Percentiles rank a stretch among this genome's conserved stretches.
Conservation (phyloP, 2,797 vertebrate genomes). For the Dendrocincla fuliginosa region DNA sequence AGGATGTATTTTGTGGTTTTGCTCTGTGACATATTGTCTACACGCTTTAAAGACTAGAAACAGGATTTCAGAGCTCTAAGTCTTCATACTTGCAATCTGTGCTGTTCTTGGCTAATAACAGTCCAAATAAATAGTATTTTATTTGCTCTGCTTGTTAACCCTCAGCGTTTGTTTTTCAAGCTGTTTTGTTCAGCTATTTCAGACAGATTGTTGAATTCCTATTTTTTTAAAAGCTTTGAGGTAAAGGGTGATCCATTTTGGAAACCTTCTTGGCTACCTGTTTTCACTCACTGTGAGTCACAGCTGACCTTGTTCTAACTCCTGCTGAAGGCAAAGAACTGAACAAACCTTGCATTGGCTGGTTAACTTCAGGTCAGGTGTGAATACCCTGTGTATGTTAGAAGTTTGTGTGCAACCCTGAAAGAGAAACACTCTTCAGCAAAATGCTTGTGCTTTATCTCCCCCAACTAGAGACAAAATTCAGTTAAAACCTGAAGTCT, state of each 20-base stretch:
- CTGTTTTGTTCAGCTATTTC: not conserved
- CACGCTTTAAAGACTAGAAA: not conserved
- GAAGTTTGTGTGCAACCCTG: not conserved
- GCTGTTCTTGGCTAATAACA: not conserved
- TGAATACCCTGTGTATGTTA: not conserved
- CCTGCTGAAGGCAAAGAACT: not conserved
- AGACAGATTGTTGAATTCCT: not conserved
- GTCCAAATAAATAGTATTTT: not conserved
- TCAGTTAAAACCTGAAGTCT: not conserved
- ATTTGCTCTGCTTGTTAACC: not conserved
- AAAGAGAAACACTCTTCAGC: not conserved
- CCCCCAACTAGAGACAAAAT: not conserved
- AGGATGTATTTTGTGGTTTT: not conserved
- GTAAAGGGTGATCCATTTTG: not conserved
- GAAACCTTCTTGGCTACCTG: not conserved
- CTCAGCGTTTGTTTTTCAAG: not conserved
- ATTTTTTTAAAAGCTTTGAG: rapidly evolving
- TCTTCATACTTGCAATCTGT: not conserved
- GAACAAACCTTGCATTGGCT: not conserved
- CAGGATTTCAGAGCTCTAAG: not conserved
- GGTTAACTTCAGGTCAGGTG: not conserved
- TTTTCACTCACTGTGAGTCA: not conserved
- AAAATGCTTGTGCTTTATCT: not conserved
- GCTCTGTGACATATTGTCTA: not conserved
- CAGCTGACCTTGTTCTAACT: not conserved